A percentile compares a stretch with the other conserved stretches of the same genome.
Conservation (phyloP, 2,797 vertebrate species). For the Pseudocheirus occidentalis region DNA sequence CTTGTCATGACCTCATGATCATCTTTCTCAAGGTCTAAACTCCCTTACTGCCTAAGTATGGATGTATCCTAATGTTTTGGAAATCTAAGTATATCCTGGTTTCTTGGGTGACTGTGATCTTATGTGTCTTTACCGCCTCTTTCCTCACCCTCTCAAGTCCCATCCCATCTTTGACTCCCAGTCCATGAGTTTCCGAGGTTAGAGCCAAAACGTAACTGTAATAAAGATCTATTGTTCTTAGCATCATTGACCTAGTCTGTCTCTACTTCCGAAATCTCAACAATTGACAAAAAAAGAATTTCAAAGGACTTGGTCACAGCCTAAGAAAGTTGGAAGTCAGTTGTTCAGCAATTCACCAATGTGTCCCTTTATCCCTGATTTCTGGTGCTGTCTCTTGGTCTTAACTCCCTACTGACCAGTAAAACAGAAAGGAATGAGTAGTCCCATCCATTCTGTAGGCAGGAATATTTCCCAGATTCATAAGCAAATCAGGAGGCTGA, state of each 20-base stretch:
- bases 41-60: neutral
- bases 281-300: neutral
- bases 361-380: neutral
- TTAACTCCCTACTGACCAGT: neutral
- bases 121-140: neutral
- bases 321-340: neutral
- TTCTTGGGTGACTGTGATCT: neutral
- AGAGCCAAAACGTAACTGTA: neutral
- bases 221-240: neutral
- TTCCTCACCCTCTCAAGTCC: neutral
- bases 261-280: neutral
- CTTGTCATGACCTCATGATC: neutral
- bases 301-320: neutral
- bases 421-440: constrained; percentile 6
- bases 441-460: rapidly evolving
- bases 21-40: neutral
- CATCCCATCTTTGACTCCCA: neutral
- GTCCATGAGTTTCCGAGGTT: neutral
- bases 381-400: neutral
- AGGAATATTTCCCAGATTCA: constrained; percentile 10
- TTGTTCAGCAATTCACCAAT: neutral
- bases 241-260: neutral
- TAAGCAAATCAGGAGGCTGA: constrained; percentile 12
- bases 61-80: neutral
- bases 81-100: neutral